These are phyloP conservation scores for Zeus faber DNA, from an alignment of 2,113 vertebrate species.

Conservation along the genomic window DNA sequence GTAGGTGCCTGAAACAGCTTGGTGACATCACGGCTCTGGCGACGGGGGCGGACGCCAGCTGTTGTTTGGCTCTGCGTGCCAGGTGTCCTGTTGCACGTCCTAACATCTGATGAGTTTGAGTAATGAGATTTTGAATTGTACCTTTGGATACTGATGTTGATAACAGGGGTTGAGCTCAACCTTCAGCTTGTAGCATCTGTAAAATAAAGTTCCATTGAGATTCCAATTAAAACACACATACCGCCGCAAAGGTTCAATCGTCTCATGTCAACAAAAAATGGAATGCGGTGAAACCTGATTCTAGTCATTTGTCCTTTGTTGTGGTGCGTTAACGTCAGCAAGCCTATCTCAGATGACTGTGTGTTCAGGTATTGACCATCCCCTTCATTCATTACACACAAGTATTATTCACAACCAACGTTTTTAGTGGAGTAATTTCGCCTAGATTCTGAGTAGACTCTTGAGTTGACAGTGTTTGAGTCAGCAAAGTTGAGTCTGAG, in stretches of 20 bases:
- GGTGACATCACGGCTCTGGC: constrained; percentile 6
- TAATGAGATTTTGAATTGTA: neutral
- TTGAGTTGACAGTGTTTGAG: neutral
- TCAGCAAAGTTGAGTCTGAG: neutral
- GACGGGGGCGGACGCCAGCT: neutral
- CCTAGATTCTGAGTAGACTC: neutral
- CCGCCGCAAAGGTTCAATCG: neutral
- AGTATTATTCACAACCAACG: neutral
- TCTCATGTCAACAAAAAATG: neutral
- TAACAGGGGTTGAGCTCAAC: too few species aligned
- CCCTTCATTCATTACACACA: constrained; percentile 26
- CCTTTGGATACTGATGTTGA: neutral
- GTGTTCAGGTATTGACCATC: neutral
- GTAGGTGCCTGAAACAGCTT: constrained; percentile 64
- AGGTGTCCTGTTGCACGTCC: neutral
- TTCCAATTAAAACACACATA: too few species aligned
- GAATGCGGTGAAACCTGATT: constrained; percentile 43
- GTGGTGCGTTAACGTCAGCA: constrained; percentile 6
- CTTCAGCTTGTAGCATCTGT: too few species aligned
- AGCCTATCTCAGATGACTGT: neutral
- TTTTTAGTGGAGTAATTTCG: too few species aligned
- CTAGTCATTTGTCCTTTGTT: constrained; percentile 10
- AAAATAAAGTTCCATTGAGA: too few species aligned
- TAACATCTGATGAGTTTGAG: neutral
- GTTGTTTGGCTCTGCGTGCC: constrained; percentile 4